Percentiles rank a stretch among this genome's conserved stretches.
Evolutionary conservation across 1,140 invertebrate species (phyloP).

Genomic region (Philaenus spumarius): DNA sequence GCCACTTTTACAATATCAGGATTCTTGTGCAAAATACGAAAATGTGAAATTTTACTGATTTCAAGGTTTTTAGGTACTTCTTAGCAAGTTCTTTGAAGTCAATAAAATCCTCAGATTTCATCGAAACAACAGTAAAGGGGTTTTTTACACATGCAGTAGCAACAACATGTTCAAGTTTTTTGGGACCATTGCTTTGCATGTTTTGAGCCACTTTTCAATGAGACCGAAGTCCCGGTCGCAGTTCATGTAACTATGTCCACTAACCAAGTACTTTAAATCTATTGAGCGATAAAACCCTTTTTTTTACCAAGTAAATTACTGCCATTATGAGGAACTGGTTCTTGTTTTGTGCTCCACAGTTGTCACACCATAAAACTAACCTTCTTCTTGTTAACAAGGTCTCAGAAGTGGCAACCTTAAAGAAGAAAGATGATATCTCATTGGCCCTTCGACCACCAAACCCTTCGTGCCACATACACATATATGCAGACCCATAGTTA

Average conservation of each 20-base stretch:
- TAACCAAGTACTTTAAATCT: too few species aligned
- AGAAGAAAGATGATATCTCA: slow-evolving; percentile 13
- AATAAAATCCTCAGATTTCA: slow-evolving; percentile 15
- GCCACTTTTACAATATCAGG: slow-evolving; percentile 13
- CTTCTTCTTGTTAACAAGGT: too few species aligned
- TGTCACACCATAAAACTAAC: too few species aligned
- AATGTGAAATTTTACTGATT: slow-evolving; percentile 18
- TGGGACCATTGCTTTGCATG: slow-evolving; percentile 16
- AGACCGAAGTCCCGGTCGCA: slow-evolving; percentile 24
- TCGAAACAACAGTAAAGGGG: slow-evolving; percentile 5
- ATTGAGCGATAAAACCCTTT: slow-evolving; percentile 13
- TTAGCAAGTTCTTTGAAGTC: slow-evolving; percentile 19
- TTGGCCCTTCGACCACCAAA: slow-evolving; percentile 9
- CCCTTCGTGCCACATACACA: slow-evolving; percentile 17
- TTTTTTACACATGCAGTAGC: slow-evolving; percentile 13
- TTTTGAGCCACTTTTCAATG: slow-evolving; percentile 24
- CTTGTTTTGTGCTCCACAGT: too few species aligned
- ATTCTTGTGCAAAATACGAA: slow-evolving; percentile 13
- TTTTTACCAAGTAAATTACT: slow-evolving; percentile 8
- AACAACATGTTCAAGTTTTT: slow-evolving; percentile 13
- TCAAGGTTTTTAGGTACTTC: slow-evolving; percentile 14
- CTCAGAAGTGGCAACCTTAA: slow-evolving; percentile 9
- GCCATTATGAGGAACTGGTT: slow-evolving; percentile 11
- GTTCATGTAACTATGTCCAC: too few species aligned
- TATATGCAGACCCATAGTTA: too few species aligned